Conservation (phyloP, 2,888 invertebrate species). For the Nezara viridula region DNA sequence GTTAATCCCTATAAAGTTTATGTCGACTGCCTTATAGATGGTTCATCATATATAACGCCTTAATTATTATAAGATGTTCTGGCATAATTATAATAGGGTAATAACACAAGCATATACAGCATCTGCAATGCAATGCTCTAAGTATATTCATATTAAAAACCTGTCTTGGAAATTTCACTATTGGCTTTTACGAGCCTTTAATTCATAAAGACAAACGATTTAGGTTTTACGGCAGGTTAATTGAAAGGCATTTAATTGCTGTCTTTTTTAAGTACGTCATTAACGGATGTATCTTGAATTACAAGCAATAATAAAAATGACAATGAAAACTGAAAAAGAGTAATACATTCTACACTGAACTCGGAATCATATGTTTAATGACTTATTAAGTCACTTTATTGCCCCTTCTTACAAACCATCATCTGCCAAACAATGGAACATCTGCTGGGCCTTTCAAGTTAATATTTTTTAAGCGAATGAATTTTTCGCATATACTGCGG, state of each 20-base stretch:
- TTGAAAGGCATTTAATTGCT: background rate
- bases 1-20: too few species aligned
- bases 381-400: constrained; percentile 4
- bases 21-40: too few species aligned
- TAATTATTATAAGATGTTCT: background rate
- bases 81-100: background rate
- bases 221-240: background rate
- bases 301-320: background rate
- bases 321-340: background rate
- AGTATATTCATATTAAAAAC: background rate
- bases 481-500: constrained; percentile 28
- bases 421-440: constrained; percentile 22
- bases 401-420: background rate
- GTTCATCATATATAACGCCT: background rate
- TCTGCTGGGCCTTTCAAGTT: constrained; percentile 2
- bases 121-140: background rate
- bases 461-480: background rate
- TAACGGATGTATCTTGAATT: background rate
- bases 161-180: background rate
- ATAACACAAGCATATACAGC: background rate
- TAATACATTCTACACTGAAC: background rate
- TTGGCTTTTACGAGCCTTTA: background rate
- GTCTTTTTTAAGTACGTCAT: background rate
- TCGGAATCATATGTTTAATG: background rate
- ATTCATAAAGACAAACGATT: background rate